phyloP scores from a whole-genome alignment of 2,113 vertebrate genomes.

The Cyprinus carpio region DNA sequence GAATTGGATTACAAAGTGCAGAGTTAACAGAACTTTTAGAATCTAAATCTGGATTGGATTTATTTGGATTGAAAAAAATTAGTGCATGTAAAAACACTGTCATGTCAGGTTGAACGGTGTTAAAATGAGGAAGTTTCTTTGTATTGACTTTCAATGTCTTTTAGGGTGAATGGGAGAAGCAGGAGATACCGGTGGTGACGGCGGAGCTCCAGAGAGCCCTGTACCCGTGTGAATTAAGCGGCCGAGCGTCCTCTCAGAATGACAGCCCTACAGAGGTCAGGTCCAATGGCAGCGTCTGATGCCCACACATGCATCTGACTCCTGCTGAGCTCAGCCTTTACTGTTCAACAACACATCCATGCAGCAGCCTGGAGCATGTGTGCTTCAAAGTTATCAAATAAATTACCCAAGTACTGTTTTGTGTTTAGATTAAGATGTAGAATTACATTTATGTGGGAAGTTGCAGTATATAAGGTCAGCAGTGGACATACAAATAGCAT shows the following conservation, averaged over 20 bases:
- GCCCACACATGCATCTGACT: background rate
- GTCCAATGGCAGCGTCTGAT: constrained; percentile 18
- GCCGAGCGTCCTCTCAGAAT: fast-evolving
- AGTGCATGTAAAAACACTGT: background rate
- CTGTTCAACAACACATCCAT: background rate
- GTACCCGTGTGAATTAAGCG: constrained; percentile 69
- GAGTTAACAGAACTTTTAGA: background rate
- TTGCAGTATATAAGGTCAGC: background rate
- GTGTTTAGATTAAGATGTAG: background rate
- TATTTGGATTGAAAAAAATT: background rate
- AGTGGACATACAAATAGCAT: background rate
- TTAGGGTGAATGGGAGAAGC: constrained; percentile 88
- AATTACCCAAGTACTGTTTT: background rate
- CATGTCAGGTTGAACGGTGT: background rate
- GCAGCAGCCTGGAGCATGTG: background rate
- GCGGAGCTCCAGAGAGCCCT: constrained; percentile 64
- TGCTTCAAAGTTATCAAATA: background rate
- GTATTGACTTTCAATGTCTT: background rate
- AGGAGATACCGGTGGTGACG: constrained; percentile 77
- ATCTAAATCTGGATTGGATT: background rate
- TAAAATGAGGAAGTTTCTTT: background rate
- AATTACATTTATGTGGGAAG: background rate
- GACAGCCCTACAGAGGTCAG: constrained; percentile 46
- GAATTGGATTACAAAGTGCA: background rate
- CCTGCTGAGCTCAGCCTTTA: background rate